Evolutionary conservation across 2,113 vertebrate species (phyloP).

Genomic region (Odobenus rosmarus): DNA sequence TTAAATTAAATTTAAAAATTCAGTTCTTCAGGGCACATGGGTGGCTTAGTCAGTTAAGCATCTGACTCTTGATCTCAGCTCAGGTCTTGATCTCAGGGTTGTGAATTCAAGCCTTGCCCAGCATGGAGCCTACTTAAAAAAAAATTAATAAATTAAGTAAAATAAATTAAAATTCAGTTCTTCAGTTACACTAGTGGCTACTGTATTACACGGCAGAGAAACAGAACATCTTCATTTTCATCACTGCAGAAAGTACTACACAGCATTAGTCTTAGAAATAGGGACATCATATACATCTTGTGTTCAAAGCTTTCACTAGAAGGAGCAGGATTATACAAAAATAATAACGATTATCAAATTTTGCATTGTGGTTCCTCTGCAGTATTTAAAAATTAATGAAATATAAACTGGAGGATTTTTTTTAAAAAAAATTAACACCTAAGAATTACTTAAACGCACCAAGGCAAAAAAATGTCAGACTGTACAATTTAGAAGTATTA

Average conservation of each 20-base stretch:
- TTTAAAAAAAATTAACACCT: not conserved
- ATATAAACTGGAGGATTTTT: not conserved
- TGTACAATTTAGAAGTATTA: not conserved
- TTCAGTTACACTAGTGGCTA: not conserved
- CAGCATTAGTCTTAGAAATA: not conserved
- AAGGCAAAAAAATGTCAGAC: conserved; percentile 14
- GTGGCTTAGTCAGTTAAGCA: not conserved
- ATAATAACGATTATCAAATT: conserved; percentile 6
- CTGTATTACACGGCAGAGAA: not conserved
- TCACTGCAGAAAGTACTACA: not conserved
- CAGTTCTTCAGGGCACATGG: not conserved
- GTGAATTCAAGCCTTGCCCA: not conserved
- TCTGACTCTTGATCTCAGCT: not conserved
- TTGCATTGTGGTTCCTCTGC: not conserved
- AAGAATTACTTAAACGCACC: not conserved
- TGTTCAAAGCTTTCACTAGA: not conserved
- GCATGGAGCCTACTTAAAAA: not conserved
- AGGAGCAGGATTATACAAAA: not conserved
- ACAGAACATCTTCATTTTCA: not conserved
- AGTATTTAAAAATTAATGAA: conserved; percentile 35
- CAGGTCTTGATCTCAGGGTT: not conserved
- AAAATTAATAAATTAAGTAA: not conserved
- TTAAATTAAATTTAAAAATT: conserved; percentile 13
- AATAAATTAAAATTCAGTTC: not conserved
- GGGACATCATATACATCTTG: not conserved